Evolutionary conservation across 2,797 vertebrate species (phyloP), one percentile per base, ranked within the genome.

Genomic region (Malurus splendens): DNA sequence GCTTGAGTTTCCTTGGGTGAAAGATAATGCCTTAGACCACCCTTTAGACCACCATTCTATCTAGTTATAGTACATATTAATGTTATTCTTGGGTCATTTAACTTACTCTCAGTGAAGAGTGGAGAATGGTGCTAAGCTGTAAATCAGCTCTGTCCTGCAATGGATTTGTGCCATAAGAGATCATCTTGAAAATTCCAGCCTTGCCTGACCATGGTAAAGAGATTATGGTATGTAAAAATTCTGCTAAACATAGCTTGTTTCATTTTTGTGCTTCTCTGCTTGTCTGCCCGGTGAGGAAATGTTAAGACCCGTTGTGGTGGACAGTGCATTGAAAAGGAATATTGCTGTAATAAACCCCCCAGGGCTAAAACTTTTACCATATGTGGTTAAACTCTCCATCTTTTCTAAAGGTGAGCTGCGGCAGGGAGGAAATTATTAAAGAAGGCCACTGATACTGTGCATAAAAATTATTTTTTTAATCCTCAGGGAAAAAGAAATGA

Each of bases 81-180:
- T 96, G 93, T 96, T 97, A 97, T 98, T 96, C 95, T 96, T 96
- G 95, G 97, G 96, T 97, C 97, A 97, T 97, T 98, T 97, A 96
- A 96, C 95, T 97, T 97, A 93, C 90, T 96, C 90, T 90, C 89
- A 91, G 94, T 87, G 94, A 96, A 96, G 92, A 97, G 90, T 93
- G 73, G 27, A 90, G 93, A 96, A 96, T 94, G 94, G 96, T 87
- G 94, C 89, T 89, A 95, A 96, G 95, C 89, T 96, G 91, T 97
- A 97, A 98, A 98, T 98, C 97, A 97, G 90, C 64, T 86, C 80
- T 86, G 84, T 92, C 94, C 96, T 94, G 95, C 95, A 97, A 94
- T 95, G 95, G 93, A 97, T 97, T 96, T 89, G 65, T 96, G 97
- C 96, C 97, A 97, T 96, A 97, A 96, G 93, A 77, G 91, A 97